Conservation (phyloP, 2,797 vertebrate genomes). For the Bradypus variegatus region DNA sequence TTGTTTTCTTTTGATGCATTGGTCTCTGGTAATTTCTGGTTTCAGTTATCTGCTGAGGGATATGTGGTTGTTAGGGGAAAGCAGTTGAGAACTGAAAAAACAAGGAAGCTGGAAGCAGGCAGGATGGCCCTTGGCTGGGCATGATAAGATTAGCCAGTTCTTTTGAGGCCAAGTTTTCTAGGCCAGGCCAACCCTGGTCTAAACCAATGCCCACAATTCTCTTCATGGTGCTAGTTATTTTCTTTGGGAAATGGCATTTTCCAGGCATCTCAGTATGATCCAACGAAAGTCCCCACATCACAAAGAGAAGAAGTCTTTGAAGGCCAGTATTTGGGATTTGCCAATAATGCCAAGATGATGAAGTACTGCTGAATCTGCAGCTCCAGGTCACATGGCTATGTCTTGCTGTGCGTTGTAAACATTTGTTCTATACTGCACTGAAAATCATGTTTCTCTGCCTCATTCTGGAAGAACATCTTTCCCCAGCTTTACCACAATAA, state of each 20-base stretch:
- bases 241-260: conserved; percentile 19
- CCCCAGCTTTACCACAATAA: not conserved
- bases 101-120: not conserved
- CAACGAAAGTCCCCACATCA: conserved; percentile 48
- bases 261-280: not conserved
- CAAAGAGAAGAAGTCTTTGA: conserved; percentile 27
- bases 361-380: not conserved
- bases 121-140: not conserved
- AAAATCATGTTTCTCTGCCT: not conserved
- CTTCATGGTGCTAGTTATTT: not conserved
- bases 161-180: not conserved
- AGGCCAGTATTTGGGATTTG: conserved; percentile 4
- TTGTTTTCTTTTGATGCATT: not conserved
- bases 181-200: not conserved
- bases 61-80: not conserved
- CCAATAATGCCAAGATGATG: not conserved
- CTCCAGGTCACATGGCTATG: not conserved
- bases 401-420: not conserved
- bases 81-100: not conserved
- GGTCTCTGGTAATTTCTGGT: not conserved
- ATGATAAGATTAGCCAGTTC: not conserved
- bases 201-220: conserved; percentile 12
- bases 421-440: not conserved
- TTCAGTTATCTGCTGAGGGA: not conserved
- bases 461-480: not conserved